These are phyloP conservation scores for Labeo catla DNA, from an alignment of 2,113 vertebrate genomes.

Conservation along the genomic window DNA sequence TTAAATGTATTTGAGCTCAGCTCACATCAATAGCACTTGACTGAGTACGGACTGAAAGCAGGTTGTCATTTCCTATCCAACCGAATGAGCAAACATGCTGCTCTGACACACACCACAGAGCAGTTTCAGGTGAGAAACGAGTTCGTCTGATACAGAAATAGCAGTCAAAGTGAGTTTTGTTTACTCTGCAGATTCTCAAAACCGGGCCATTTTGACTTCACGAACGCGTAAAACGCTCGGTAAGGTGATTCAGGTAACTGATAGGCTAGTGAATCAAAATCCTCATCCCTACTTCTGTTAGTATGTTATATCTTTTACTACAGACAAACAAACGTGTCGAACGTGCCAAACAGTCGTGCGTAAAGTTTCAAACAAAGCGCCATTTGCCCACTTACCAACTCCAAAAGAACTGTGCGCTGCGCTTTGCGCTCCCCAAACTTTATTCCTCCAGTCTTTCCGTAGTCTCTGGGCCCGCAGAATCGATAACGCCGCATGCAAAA, in stretches of 20 bases:
- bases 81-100: not conserved
- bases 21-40: not conserved
- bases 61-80: conserved; percentile 10
- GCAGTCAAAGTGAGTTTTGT: not conserved
- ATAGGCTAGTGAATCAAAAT: not conserved
- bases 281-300: not conserved
- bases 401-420: conserved; percentile 45
- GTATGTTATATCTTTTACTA: not conserved
- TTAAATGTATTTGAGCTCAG: not conserved
- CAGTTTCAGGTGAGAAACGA: not conserved
- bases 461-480: conserved; percentile 22
- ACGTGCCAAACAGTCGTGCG: not conserved
- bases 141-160: not conserved
- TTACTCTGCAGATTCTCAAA: not conserved
- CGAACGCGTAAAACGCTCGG: not conserved
- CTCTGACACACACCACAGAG: not conserved
- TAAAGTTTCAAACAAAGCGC: conserved; percentile 30
- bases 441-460: conserved; percentile 39
- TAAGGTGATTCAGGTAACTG: not conserved
- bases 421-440: conserved; percentile 45
- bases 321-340: not conserved
- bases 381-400: conserved; percentile 59
- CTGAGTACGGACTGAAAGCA: not conserved
- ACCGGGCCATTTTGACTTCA: not conserved
- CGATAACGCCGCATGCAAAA: conserved; percentile 40